phyloP scores from a whole-genome alignment of 2,888 invertebrate species.

The Sinopyrophorus schimmeli region DNA sequence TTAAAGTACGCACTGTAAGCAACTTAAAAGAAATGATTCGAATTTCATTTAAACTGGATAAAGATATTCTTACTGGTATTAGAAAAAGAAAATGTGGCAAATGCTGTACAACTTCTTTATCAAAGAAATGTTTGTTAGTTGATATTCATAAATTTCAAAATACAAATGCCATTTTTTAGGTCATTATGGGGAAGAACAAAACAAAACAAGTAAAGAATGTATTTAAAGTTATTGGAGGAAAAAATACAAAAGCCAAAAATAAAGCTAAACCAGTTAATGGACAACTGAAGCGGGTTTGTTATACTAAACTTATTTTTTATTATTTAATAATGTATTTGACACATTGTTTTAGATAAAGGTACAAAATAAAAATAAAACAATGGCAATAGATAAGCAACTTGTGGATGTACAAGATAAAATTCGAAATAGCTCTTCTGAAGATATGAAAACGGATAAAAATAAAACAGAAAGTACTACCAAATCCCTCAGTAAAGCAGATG shows the following conservation, averaged over 20 bases:
- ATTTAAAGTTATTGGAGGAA: constrained; percentile 57
- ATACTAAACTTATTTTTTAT: constrained; percentile 1
- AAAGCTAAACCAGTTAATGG: constrained; percentile 56
- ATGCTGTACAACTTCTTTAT: constrained; percentile 3
- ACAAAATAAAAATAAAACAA: constrained; percentile 45
- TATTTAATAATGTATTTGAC: constrained; percentile 9
- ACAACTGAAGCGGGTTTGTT: constrained; percentile 57
- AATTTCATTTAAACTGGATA: constrained; percentile 74
- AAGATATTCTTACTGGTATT: too few relatives aligned
- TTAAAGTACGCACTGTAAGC: constrained; percentile 89
- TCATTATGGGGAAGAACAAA: constrained; percentile 57
- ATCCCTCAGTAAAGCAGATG: constrained; percentile 1
- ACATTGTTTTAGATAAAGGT: constrained; percentile 44
- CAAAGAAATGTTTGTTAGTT: constrained; percentile 18
- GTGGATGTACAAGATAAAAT: constrained; percentile 45
- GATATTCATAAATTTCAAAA: too few relatives aligned
- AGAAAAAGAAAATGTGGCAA: constrained; percentile 14
- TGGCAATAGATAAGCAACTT: constrained; percentile 47
- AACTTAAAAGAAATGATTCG: constrained; percentile 96
- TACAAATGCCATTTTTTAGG: too few relatives aligned
- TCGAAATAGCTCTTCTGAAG: constrained; percentile 18
- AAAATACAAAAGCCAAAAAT: constrained; percentile 55
- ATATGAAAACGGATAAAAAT: background rate
- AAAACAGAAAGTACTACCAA: background rate
- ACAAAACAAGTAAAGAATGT: constrained; percentile 52